A percentile compares a stretch with the other conserved stretches of the same genome.
Conservation (phyloP, 2,888 invertebrate genomes). For the Lithophane semibrunnea region DNA sequence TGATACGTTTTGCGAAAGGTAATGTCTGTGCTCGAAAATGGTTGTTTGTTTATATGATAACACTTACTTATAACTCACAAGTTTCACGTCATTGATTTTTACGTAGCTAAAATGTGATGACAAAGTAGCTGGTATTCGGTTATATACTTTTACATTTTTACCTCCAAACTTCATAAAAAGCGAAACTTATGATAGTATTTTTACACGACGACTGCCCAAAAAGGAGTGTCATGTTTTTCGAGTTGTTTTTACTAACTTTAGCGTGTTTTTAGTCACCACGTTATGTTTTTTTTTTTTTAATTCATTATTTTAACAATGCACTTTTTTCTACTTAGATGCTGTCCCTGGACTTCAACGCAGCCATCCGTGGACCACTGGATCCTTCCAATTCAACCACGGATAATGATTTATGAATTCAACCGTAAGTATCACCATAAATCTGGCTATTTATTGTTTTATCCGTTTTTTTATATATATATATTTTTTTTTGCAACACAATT, state of each 20-base stretch:
- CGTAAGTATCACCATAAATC: neutral
- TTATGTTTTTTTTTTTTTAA: neutral
- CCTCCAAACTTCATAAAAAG: neutral
- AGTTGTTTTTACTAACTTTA: too few relatives aligned
- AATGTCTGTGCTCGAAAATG: slow-evolving; percentile 1
- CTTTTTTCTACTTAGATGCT: neutral
- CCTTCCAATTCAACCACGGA: neutral
- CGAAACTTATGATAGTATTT: too few relatives aligned
- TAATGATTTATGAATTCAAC: neutral
- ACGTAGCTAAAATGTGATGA: slow-evolving; percentile 17
- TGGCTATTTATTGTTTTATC: neutral
- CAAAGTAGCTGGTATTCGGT: slow-evolving; percentile 2
- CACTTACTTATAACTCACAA: neutral
- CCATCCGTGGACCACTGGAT: neutral
- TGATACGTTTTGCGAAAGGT: neutral
- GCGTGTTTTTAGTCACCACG: neutral
- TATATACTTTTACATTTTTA: neutral
- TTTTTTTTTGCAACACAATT: too few relatives aligned
- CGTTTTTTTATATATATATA: too few relatives aligned
- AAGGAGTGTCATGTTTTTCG: too few relatives aligned
- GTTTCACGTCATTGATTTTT: slow-evolving; percentile 51
- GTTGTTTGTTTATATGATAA: slow-evolving; percentile 5
- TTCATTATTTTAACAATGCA: neutral
- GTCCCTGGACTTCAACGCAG: too few relatives aligned
- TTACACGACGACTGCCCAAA: too few relatives aligned